A percentile compares a stretch with the other conserved stretches of the same genome.
phyloP scores from a whole-genome alignment of 2,113 vertebrate species.

The Axis porcinus region DNA sequence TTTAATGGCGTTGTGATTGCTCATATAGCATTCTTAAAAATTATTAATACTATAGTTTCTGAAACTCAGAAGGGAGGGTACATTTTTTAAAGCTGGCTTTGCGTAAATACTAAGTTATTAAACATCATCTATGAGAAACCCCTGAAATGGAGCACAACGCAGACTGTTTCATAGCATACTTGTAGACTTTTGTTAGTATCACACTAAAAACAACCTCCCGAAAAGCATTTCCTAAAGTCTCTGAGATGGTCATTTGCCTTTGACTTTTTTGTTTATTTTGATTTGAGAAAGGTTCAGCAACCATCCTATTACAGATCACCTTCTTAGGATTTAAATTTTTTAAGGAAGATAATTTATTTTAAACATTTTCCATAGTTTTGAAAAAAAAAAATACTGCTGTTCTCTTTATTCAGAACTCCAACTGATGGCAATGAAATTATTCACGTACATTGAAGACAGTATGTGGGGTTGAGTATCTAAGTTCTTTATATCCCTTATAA shows the following conservation, averaged over 20 bases:
- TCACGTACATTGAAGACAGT: neutral
- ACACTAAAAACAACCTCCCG: neutral
- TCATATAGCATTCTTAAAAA: neutral
- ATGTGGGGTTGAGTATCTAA: conserved; percentile 34
- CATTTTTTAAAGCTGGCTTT: neutral
- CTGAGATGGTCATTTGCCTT: neutral
- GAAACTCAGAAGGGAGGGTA: neutral
- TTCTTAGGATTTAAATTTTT: neutral
- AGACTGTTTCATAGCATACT: neutral
- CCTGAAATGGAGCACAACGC: neutral
- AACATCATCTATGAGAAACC: neutral
- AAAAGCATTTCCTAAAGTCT: neutral
- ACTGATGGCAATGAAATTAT: conserved; percentile 26
- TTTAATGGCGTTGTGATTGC: neutral
- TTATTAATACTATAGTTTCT: neutral
- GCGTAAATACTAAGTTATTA: neutral
- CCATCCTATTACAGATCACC: neutral
- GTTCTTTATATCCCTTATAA: conserved; percentile 66
- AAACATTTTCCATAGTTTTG: neutral
- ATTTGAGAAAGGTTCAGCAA: neutral
- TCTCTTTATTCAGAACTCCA: neutral
- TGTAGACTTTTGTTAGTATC: neutral
- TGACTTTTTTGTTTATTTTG: neutral
- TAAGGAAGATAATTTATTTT: neutral
- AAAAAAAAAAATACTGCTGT: neutral